phyloP scores from a whole-genome alignment of 2,113 vertebrate species.

The Phrynosoma blainvillii region DNA sequence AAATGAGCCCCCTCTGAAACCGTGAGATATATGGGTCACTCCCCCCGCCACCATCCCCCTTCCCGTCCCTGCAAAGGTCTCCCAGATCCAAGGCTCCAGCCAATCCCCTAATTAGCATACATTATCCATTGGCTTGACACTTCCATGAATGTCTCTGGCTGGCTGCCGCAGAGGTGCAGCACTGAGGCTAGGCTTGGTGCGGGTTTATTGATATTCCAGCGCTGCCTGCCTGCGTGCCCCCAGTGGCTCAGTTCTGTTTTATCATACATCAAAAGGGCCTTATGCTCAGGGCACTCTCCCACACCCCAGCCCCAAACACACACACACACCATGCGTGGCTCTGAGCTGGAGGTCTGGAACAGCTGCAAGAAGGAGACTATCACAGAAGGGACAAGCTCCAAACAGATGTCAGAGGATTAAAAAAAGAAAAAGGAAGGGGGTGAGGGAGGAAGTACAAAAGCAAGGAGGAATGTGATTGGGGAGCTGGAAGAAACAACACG shows the following conservation, averaged over 20 bases:
- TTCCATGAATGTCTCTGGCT: constrained; percentile 71
- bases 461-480: background rate
- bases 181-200: constrained; percentile 68
- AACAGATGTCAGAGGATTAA: constrained; percentile 92
- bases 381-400: constrained; percentile 85
- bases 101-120: constrained; percentile 80
- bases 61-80: constrained; percentile 57
- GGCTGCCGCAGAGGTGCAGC: constrained; percentile 68
- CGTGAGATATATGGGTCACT: constrained; percentile 53
- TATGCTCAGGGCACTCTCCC: constrained; percentile 77
- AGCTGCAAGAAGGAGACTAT: constrained; percentile 90
- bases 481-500: constrained; percentile 57
- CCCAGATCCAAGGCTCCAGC: constrained; percentile 53
- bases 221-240: constrained; percentile 80
- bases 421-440: constrained; percentile 38
- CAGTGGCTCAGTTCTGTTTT: constrained; percentile 95
- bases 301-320: background rate
- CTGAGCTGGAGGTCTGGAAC: constrained; percentile 89
- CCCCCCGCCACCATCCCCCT: background rate
- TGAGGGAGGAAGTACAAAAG: constrained; percentile 38
- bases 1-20: constrained; percentile 37
- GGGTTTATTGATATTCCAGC: constrained; percentile 94
- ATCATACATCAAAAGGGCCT: constrained; percentile 98
- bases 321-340: constrained; percentile 57
- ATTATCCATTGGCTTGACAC: constrained; percentile 80